These are phyloP conservation scores for Eueides isabella DNA, from an alignment of 1,140 invertebrate genomes.

Conservation along the genomic window DNA sequence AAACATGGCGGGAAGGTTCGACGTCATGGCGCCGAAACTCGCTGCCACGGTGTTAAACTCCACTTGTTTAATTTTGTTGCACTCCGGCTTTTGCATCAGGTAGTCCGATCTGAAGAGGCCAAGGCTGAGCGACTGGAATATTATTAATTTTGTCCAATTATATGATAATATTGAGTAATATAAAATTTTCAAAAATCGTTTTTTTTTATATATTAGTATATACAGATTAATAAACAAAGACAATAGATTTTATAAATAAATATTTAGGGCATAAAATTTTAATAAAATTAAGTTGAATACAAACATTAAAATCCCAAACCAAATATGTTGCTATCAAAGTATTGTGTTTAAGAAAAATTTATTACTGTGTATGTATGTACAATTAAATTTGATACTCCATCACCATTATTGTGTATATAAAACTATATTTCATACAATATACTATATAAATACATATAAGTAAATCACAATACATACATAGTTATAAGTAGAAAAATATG, in stretches of 20 bases:
- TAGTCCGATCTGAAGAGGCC: slow-evolving; percentile 90
- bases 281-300: background rate
- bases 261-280: background rate
- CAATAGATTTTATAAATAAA: background rate
- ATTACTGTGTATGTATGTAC: background rate
- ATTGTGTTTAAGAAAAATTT: background rate
- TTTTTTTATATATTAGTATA: background rate
- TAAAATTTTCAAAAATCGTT: no score
- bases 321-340: background rate
- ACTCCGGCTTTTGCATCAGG: slow-evolving; percentile 84
- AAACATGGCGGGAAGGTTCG: slow-evolving; percentile 84
- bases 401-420: background rate
- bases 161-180: slow-evolving; percentile 7
- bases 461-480: background rate
- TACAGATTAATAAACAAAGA: background rate
- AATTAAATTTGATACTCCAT: background rate
- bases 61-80: slow-evolving; percentile 87
- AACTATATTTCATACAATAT: background rate
- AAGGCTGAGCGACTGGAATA: slow-evolving; percentile 80
- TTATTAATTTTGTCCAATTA: slow-evolving; percentile 41
- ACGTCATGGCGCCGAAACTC: slow-evolving; percentile 87
- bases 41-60: slow-evolving; percentile 90
- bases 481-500: background rate
- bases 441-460: background rate
- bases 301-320: background rate